Evolutionary conservation across 2,888 invertebrate species (phyloP).

Genomic region (Sphaerophoria taeniata): DNA sequence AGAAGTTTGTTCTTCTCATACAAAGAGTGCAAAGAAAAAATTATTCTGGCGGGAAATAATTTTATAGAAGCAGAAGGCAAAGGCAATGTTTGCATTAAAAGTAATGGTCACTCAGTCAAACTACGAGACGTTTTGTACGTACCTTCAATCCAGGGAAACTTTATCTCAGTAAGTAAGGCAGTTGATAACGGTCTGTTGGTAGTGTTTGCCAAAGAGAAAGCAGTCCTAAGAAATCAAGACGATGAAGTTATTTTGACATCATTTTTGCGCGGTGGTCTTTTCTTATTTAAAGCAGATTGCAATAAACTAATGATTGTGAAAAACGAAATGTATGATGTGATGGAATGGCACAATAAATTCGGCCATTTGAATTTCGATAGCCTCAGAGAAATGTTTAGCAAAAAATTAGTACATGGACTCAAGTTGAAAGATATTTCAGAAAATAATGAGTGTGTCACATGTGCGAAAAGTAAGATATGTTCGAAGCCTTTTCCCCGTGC

Average conservation of each 20-base stretch:
- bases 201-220: not conserved
- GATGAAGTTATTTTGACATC: not conserved
- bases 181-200: not conserved
- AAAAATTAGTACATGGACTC: constrained; percentile 7
- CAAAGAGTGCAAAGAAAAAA: constrained; percentile 22
- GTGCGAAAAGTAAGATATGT: constrained; percentile 61
- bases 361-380: constrained; percentile 15
- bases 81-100: constrained; percentile 26
- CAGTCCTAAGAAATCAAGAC: not conserved
- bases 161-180: constrained; percentile 10
- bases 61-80: constrained; percentile 21
- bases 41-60: constrained; percentile 14
- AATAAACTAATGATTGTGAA: not conserved
- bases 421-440: constrained; percentile 15
- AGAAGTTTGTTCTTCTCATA: constrained; percentile 22
- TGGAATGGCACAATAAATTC: not conserved
- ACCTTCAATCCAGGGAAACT: constrained; percentile 20
- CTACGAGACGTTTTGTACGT: constrained; percentile 34
- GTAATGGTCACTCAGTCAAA: not conserved
- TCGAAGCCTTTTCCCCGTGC: constrained; percentile 46
- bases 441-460: not conserved
- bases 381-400: constrained; percentile 9
- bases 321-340: not conserved
- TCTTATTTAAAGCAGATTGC: not conserved
- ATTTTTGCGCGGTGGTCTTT: not conserved